Conservation (phyloP, 2,888 invertebrate species). For the Troides aeacus region DNA sequence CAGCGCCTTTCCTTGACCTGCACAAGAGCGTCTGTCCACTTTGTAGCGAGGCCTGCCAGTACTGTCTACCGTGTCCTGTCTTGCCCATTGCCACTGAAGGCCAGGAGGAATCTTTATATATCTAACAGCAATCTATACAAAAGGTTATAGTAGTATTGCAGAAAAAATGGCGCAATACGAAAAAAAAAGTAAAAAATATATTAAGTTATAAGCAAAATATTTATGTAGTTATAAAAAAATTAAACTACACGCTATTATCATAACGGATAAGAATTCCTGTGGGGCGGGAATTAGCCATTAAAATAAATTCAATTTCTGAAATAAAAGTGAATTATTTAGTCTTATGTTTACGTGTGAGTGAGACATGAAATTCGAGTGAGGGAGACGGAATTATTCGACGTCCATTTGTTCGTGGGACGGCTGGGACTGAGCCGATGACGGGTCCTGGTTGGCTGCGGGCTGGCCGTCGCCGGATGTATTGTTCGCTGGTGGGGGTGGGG, state of each 20-base stretch:
- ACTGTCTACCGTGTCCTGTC: no score
- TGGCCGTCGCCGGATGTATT: slow-evolving; percentile 54
- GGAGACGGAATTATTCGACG: slow-evolving; percentile 55
- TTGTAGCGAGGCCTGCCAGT: no score
- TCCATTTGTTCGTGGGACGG: slow-evolving; percentile 67
- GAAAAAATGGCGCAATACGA: no score
- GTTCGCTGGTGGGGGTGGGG: slow-evolving; percentile 63
- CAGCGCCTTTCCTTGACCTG: no score
- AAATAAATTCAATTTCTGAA: background rate
- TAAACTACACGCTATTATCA: background rate
- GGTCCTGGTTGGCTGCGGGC: slow-evolving; percentile 40
- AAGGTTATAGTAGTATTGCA: no score
- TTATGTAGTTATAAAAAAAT: background rate
- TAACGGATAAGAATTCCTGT: background rate
- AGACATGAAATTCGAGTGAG: slow-evolving; percentile 4
- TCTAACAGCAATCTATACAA: no score
- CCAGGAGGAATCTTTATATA: no score
- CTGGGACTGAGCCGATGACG: slow-evolving; percentile 38
- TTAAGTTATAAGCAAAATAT: background rate
- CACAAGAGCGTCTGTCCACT: no score
- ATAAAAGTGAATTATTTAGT: slow-evolving; percentile 46
- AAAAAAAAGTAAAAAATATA: no score
- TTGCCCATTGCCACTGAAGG: no score
- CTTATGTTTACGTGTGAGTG: slow-evolving; percentile 34
- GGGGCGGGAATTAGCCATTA: background rate